Conservation (phyloP, 1,140 invertebrate genomes). For the Portunus trituberculatus region DNA sequence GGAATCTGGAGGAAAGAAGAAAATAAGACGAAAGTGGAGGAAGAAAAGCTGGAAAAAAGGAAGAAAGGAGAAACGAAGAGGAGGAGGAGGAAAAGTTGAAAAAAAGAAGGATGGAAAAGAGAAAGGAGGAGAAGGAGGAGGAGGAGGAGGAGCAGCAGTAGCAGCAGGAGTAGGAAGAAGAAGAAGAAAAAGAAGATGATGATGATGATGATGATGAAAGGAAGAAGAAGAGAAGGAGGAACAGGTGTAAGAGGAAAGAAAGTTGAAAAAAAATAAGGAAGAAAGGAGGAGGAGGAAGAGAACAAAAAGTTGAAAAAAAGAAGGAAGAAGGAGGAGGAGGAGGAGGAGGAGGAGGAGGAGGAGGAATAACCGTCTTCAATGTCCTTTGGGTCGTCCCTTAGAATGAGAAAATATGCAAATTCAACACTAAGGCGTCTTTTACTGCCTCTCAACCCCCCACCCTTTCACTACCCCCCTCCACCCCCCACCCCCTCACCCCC, state of each 20-base stretch:
- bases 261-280: neutral
- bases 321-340: neutral
- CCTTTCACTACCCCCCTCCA: no score
- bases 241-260: neutral
- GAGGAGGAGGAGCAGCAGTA: neutral
- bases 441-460: neutral
- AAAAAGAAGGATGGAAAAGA: neutral
- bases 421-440: neutral
- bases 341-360: neutral
- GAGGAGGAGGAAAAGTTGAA: neutral
- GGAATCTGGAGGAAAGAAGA: neutral
- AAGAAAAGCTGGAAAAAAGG: neutral
- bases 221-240: neutral
- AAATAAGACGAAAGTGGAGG: neutral
- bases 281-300: neutral
- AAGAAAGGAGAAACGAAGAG: neutral
- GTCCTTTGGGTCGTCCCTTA: neutral
- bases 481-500: neutral
- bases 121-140: neutral
- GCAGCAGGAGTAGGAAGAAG: neutral
- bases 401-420: slow-evolving; percentile 4
- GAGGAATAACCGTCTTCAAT: neutral
- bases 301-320: neutral
- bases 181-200: neutral
- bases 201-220: neutral